Conservation (phyloP, 2,888 invertebrate genomes). For the Syrphus vitripennis region DNA sequence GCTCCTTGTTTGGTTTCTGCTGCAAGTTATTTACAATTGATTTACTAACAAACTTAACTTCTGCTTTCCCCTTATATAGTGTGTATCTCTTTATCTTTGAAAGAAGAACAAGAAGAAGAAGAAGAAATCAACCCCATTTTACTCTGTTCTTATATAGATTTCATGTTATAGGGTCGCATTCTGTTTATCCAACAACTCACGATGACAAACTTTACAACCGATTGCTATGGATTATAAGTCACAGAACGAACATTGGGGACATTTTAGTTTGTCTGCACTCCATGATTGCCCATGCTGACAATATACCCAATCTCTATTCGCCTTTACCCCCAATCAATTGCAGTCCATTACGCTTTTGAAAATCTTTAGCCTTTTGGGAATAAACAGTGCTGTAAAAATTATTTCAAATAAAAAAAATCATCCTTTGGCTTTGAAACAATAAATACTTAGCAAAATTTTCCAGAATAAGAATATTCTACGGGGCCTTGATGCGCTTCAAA, state of each 20-base stretch:
- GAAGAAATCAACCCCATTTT: neutral
- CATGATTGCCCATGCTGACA: slow-evolving; percentile 44
- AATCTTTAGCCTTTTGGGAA: slow-evolving; percentile 7
- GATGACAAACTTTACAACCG: slow-evolving; percentile 66
- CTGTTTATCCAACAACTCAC: slow-evolving; percentile 59
- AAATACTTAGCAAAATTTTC: too few relatives aligned
- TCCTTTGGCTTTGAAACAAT: neutral
- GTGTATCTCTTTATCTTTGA: neutral
- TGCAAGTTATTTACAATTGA: slow-evolving; percentile 64
- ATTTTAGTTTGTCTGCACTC: slow-evolving; percentile 62
- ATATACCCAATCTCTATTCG: too few relatives aligned
- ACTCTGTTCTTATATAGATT: neutral
- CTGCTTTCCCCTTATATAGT: neutral
- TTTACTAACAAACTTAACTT: slow-evolving; percentile 61
- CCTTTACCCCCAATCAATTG: slow-evolving; percentile 75
- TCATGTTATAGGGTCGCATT: neutral
- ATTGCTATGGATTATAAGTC: slow-evolving; percentile 65
- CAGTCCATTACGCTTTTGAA: slow-evolving; percentile 76
- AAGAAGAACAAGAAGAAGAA: neutral
- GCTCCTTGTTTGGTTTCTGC: slow-evolving; percentile 8
- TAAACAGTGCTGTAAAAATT: neutral
- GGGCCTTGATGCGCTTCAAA: too few relatives aligned
- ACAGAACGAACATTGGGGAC: slow-evolving; percentile 53
- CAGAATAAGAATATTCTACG: too few relatives aligned
- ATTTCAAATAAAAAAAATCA: neutral